Evolutionary conservation across 2,113 vertebrate genomes (phyloP), one percentile per base, ranked within the genome.

Genomic region (Alaudala cheleensis): DNA sequence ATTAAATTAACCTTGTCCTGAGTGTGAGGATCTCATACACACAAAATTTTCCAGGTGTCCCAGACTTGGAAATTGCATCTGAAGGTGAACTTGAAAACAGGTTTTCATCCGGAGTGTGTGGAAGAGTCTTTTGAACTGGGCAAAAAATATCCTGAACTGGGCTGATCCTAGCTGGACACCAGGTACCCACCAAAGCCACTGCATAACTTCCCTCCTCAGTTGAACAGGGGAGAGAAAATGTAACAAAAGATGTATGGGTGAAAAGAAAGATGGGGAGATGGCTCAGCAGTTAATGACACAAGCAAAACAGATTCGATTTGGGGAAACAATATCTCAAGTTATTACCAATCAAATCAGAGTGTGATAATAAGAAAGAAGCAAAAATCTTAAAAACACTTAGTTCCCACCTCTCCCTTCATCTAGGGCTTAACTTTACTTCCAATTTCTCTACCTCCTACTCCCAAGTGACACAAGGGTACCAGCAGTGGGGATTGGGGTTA

Each of bases 381-480:
- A 17, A 50, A 29, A 45, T 44, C 57, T 61, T 81, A 34, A 50
- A 39, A 81, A 45, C 10, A 33, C 9, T 5, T 60, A 49, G 50
- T 44, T 12, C 22, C n/a, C 19, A 47, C 4, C 3, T 7, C 14
- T 56, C 15, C 15, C 33, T 81, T 74, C 40, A 60, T 58, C 34
- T 40, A 22, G 4, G 26, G 31, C 20, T 58, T 31, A 69, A 20
- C 39, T 64, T 65, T 7, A 44, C 3, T 70, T 24, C 14, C 3
- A 3, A 11, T 39, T 81, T 56, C 37, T 62, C n/a, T 40, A 4
- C 26, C 14, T 89, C 20, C 28, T 76, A 2, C 25, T 40, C 33
- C 4, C 8, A 16, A 56, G 40, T 0, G 2, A 56, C 25, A 3
- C 34, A 51, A 37, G 24, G 31, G 12, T 10, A 37, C 3, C 14